Conservation (phyloP, 2,888 invertebrate genomes). For the Aphelenchoides bicaudatus region DNA sequence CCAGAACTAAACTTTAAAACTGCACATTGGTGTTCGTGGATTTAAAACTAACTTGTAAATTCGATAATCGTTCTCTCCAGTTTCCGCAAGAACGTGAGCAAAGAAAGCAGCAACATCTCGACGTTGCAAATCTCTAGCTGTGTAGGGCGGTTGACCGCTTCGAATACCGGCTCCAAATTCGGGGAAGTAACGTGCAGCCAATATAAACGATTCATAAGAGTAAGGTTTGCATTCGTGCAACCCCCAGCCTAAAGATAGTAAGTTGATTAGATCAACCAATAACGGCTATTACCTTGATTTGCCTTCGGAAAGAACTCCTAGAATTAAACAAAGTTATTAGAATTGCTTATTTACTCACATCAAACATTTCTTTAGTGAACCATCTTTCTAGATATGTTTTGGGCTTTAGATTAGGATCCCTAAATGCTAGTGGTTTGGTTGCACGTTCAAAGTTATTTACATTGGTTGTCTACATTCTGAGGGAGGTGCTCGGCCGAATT, state of each 20-base stretch:
- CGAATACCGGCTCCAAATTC: conserved; percentile 45
- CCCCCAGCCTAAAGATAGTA: too few species aligned
- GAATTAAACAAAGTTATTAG: background rate
- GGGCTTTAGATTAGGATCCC: conserved; percentile 29
- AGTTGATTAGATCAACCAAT: too few species aligned
- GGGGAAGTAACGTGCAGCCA: conserved; percentile 59
- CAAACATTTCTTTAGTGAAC: conserved; percentile 48
- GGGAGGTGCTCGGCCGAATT: conserved; percentile 25
- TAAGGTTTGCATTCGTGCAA: conserved; percentile 54
- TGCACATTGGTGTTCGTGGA: too few species aligned
- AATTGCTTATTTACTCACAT: conserved; percentile 19
- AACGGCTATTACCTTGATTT: too few species aligned
- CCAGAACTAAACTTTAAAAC: background rate
- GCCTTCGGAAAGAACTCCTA: conserved; percentile 58
- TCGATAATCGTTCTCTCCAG: conserved; percentile 41
- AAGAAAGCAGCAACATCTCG: conserved; percentile 54
- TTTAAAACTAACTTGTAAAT: background rate
- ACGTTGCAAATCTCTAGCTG: conserved; percentile 10
- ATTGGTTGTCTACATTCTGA: conserved; percentile 12
- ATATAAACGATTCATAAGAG: conserved; percentile 55
- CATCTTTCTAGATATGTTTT: conserved; percentile 37
- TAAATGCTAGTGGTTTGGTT: too few species aligned
- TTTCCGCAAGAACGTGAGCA: conserved; percentile 58
- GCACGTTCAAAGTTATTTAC: too few species aligned
- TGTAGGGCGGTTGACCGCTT: conserved; percentile 7